Evolutionary conservation across 2,797 vertebrate species (phyloP).

Genomic region (Scomberomorus guttatus): DNA sequence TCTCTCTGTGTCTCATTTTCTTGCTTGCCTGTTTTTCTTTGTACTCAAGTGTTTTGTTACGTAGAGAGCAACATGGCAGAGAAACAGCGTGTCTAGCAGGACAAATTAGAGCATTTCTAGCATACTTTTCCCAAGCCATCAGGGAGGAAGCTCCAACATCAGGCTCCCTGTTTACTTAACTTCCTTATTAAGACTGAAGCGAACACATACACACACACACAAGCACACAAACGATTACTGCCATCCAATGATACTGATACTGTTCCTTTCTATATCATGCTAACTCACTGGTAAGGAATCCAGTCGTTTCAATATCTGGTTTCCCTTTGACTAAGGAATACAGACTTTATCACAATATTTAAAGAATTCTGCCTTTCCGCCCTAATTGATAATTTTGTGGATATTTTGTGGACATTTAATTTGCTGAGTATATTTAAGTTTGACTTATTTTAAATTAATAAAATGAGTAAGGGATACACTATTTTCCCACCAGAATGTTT

Average conservation of each 20-base stretch:
- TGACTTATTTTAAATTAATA: no score
- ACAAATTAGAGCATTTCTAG: slow-evolving; percentile 56
- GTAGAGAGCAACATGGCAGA: slow-evolving; percentile 21
- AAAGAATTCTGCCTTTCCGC: slow-evolving; percentile 11
- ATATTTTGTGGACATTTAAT: no score
- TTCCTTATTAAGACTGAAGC: slow-evolving; percentile 41
- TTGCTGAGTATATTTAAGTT: no score
- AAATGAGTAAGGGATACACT: no score
- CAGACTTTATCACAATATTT: slow-evolving; percentile 48
- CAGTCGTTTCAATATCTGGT: neutral
- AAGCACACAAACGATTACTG: neutral
- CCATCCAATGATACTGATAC: neutral
- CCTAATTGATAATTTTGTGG: slow-evolving; percentile 20
- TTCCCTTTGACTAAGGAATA: slow-evolving; percentile 15
- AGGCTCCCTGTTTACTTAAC: slow-evolving; percentile 25
- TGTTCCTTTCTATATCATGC: slow-evolving; percentile 11
- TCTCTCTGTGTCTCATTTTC: slow-evolving; percentile 21
- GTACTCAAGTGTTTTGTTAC: slow-evolving; percentile 37
- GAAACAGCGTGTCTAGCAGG: slow-evolving; percentile 25
- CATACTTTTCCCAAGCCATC: slow-evolving; percentile 47
- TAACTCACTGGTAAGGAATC: slow-evolving; percentile 22
- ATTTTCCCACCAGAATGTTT: no score
- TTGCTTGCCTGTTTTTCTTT: slow-evolving; percentile 35
- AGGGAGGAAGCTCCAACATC: slow-evolving; percentile 40
- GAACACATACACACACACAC: neutral